A percentile compares a stretch with the other conserved stretches of the same genome.
Conservation (phyloP, 2,888 invertebrate species). For the Ornithoptera alexandrae region DNA sequence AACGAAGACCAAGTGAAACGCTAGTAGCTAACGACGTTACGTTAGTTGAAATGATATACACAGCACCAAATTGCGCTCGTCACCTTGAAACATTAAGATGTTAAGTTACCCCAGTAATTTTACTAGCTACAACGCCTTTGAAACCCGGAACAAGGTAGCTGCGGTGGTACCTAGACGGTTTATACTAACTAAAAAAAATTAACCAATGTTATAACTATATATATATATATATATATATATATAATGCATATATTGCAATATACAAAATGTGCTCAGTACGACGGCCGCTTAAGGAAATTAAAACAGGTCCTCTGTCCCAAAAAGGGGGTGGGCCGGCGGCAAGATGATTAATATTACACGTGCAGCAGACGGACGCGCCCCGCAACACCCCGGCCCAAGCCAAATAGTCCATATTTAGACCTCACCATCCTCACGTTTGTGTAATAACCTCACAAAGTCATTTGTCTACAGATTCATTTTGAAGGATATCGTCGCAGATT, state of each 20-base stretch:
- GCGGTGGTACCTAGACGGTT: no score
- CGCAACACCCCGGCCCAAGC: background rate
- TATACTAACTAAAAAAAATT: no score
- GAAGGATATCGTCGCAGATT: background rate
- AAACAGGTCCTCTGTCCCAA: conserved; percentile 16
- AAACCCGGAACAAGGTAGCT: no score
- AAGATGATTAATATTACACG: conserved; percentile 27
- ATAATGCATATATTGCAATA: background rate
- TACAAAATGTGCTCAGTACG: background rate
- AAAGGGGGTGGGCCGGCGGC: conserved; percentile 3
- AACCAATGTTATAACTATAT: no score
- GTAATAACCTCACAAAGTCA: conserved; percentile 7
- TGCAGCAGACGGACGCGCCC: conserved; percentile 11
- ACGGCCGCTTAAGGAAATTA: conserved; percentile 30
- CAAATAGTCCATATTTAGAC: conserved; percentile 19
- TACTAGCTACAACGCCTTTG: no score
- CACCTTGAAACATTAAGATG: no score
- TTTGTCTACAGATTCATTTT: background rate
- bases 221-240: no score
- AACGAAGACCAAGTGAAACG: no score
- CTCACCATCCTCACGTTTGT: conserved; percentile 15
- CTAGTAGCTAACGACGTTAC: no score
- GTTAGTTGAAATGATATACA: no score
- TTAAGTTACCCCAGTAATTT: no score
- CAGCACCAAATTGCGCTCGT: no score